Base-by-base conservation (phyloP, 2,797 vertebrate genomes). In the Heteromormyrus szaboi region DNA sequence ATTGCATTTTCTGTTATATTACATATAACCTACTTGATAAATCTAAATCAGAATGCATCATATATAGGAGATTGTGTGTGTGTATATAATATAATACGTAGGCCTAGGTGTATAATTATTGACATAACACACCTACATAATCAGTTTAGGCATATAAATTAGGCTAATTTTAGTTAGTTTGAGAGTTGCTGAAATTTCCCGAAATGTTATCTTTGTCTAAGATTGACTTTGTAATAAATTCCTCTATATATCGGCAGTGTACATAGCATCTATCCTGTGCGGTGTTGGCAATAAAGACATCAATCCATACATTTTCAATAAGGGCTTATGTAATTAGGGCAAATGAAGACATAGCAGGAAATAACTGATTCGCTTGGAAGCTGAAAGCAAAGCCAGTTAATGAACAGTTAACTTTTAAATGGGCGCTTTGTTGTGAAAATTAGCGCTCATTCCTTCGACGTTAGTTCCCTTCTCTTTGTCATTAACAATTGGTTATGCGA, bases 351-450 rank as follows among this genome's bases (percentile, higher is more conserved):
- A 51, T 50, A 11, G 22, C n/a, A 29, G 83, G 83, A 25, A 50
- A 85, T 29, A 85, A 46, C 9, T 33, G 44, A 50, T 14, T 3
- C 44, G 83, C 25, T 86, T 4, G 25, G n/a, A 85, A 86, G 12
- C 48, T 19, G 51, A 41, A 54, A 37, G 14, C 19, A 37, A 86
- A 86, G 48, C 53, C 85, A 86, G 85, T 54, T 53, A 41, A 86
- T 53, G 50, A 86, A 54, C 11, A 37, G 51, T 22, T 56, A 54
- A 56, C 85, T 86, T 86, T 56, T 95, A 95, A 96, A 96, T 95
- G 94, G 91, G 92, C 91, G 94, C 94, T 92, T 94, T 44, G 91
- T 92, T 93, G 94, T 92, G 93, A 94, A 93, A 94, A 95, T 94
- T 92, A 92, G 88, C 68, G 92, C 92, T 90, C 85, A 91, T 85